These are phyloP conservation scores for Streptopelia turtur DNA, from an alignment of 2,797 vertebrate species.

Conservation along the genomic window DNA sequence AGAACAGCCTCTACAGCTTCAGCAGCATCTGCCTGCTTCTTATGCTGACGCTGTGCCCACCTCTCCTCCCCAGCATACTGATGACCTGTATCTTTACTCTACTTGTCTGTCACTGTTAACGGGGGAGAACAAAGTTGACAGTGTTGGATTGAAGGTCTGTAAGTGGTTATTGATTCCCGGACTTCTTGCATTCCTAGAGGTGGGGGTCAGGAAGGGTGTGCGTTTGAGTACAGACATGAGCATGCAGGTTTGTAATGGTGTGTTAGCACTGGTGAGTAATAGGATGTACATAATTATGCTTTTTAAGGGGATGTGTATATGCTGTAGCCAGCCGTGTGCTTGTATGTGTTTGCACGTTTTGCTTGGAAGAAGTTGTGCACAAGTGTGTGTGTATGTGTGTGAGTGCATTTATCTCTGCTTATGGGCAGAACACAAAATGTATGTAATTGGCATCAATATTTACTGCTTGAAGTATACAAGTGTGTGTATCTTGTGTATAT, in stretches of 20 bases:
- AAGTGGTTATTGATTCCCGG: slow-evolving; percentile 72
- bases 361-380: background rate
- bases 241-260: background rate
- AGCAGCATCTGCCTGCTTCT: background rate
- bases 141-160: slow-evolving; percentile 67
- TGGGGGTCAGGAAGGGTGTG: background rate
- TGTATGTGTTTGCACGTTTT: background rate
- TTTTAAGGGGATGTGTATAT: background rate
- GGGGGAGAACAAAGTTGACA: slow-evolving; percentile 47
- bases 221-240: background rate
- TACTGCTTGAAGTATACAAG: background rate
- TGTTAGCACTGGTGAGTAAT: background rate
- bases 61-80: slow-evolving; percentile 53
- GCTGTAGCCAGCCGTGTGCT: background rate
- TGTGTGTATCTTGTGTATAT: accelerated
- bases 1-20: background rate
- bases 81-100: slow-evolving; percentile 31
- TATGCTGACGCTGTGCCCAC: slow-evolving; percentile 23
- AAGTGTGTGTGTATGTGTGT: accelerated
- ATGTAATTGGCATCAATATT: background rate
- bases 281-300: background rate
- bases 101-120: slow-evolving; percentile 49
- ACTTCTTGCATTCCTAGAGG: background rate
- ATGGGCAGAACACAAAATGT: background rate
- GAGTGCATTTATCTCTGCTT: background rate